A percentile compares a stretch with the other conserved stretches of the same genome.
Evolutionary conservation across 2,888 invertebrate species (phyloP).

Genomic region (Sussaba pulchella): DNA sequence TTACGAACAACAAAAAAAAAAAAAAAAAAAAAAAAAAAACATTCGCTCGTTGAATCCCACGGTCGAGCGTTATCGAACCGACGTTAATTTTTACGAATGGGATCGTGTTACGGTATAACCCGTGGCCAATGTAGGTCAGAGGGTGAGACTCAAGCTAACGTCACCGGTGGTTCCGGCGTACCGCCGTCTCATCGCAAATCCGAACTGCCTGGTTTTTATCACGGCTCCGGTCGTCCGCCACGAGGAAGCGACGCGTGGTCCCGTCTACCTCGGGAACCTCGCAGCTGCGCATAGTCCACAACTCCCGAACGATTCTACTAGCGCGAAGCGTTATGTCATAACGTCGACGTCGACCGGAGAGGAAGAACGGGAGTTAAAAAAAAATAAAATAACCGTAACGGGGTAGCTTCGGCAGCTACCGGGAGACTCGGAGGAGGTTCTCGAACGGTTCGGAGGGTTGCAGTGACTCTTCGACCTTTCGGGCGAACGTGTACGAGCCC

Average conservation of each 20-base stretch:
- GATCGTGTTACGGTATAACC: slow-evolving; percentile 62
- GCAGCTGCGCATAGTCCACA: slow-evolving; percentile 63
- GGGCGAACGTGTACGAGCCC: slow-evolving; percentile 8
- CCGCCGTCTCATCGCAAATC: slow-evolving; percentile 38
- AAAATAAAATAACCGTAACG: too few species aligned
- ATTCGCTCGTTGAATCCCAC: background rate
- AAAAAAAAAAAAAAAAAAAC: background rate
- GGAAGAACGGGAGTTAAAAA: background rate
- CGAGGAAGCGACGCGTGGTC: slow-evolving; percentile 66
- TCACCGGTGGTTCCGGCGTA: slow-evolving; percentile 8
- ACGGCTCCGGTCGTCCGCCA: slow-evolving; percentile 63
- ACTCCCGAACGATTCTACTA: slow-evolving; percentile 34
- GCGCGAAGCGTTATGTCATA: too few species aligned
- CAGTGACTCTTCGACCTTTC: slow-evolving; percentile 56
- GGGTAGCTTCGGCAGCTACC: too few species aligned
- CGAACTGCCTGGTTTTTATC: slow-evolving; percentile 60
- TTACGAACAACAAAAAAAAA: background rate
- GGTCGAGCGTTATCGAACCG: background rate
- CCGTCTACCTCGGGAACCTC: slow-evolving; percentile 56
- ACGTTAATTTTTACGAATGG: slow-evolving; percentile 46
- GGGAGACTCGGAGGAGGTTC: too few species aligned
- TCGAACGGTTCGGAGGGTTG: slow-evolving; percentile 49
- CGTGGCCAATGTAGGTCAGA: slow-evolving; percentile 64
- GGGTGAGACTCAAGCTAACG: slow-evolving; percentile 36
- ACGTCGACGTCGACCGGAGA: slow-evolving; percentile 41